phyloP scores from a whole-genome alignment of 2,797 vertebrate species.

The Argyrosomus regius region DNA sequence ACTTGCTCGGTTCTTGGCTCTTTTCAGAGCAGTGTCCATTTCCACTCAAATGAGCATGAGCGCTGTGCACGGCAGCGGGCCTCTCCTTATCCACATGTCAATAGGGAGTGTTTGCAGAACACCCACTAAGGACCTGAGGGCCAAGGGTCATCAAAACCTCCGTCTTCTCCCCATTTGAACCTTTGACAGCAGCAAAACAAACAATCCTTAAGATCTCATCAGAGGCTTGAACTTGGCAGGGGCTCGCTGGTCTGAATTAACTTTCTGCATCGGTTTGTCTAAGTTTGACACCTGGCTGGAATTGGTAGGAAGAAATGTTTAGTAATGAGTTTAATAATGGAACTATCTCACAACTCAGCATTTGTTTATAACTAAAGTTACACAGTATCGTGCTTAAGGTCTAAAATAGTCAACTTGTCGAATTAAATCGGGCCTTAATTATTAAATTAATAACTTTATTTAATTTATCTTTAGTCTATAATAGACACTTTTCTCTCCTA shows the following conservation, averaged over 20 bases:
- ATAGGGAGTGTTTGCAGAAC: conserved; percentile 81
- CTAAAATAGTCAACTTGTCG: background rate
- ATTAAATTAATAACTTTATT: background rate
- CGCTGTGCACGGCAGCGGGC: conserved; percentile 60
- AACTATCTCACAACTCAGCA: background rate
- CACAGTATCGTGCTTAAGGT: background rate
- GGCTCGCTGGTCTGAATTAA: conserved; percentile 65
- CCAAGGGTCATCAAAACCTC: conserved; percentile 84
- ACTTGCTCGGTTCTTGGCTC: conserved; percentile 58
- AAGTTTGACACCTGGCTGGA: conserved; percentile 60
- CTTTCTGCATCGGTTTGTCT: conserved; percentile 51
- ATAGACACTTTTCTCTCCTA: background rate
- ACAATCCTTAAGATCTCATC: conserved; percentile 82
- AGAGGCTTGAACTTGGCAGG: conserved; percentile 81
- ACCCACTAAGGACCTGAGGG: conserved; percentile 80
- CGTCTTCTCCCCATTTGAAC: conserved; percentile 76
- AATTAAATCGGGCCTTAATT: too few relatives aligned
- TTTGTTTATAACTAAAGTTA: conserved; percentile 9
- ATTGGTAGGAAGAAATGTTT: background rate
- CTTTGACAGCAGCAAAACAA: conserved; percentile 82
- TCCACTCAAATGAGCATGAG: conserved; percentile 77
- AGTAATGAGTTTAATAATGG: conserved; percentile 7
- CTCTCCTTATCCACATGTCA: conserved; percentile 77
- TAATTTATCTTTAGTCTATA: background rate
- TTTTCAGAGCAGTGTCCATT: conserved; percentile 74